Evolutionary conservation across 37 sponge, comb jelly and placozoan species (phyloP), one percentile per base, ranked within the genome.

Genomic region (Mnemiopsis leidyi): DNA sequence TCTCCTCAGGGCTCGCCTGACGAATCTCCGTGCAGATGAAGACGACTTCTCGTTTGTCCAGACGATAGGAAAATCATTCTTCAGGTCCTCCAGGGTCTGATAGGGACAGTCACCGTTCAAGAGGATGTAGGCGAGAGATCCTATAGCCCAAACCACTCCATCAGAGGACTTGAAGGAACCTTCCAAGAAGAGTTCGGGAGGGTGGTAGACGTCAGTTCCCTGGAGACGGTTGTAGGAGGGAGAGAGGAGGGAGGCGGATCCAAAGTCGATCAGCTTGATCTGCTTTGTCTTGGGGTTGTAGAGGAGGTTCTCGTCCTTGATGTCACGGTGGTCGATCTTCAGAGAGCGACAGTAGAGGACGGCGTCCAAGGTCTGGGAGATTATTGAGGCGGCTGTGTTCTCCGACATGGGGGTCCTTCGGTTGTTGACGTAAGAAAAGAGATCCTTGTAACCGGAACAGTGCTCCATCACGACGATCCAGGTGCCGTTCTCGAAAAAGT

Each of bases 121-220:
- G 7, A 85, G 90, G 61, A 85, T 85, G 90, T 36, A 85, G 25
- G 48, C 25, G 3, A 85, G 90, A 61, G 90, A 85, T 21, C 90
- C 90, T 1, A 85, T 13, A n/a, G 40, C 61, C 90, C 90, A 85
- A 21, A 85, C 90, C 0, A 85, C 23, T 7, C 40, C 61, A 13
- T 38, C 40, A 40, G 90, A 28, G 24, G 90, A 85, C 26, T 38
- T 40, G 90, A 40, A 85, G 61, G 2, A 9, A 13, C 90, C 90
- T 39, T 35, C 36, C 9, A 61, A 21, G 48, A 36, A 37, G 90
- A 85, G 39, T 40, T 85, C 90, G 16, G 90, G 90, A 39, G 90
- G 90, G 48, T 85, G 90, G 90, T 85, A 85, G 90, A 85, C 39
- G 29, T 85, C 90, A 38, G 90, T 85, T 40, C 90, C 90, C 90